Evolutionary conservation across 2,797 vertebrate genomes (phyloP), one percentile per base, ranked within the genome.

Genomic region (Scolopax bukidnonensis): DNA sequence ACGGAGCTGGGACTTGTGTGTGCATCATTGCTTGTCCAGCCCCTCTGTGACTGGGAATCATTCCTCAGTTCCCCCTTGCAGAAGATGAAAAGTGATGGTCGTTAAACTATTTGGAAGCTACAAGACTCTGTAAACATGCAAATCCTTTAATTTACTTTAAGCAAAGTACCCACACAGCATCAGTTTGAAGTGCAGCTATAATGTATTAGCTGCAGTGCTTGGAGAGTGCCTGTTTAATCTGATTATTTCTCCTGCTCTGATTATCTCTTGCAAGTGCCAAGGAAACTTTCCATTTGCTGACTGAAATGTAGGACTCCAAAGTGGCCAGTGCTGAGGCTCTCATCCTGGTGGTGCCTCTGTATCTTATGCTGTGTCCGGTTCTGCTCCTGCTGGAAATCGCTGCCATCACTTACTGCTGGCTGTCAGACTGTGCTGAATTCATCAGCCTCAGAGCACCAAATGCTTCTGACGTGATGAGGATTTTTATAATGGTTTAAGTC

Each of bases 401-500:
- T 78, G 41, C 73, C 19, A 17, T 71, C 18, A 25, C 38, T 77
- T 23, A 86, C 74, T 32, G 57, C 61, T 91, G 61, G 27, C 51
- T 92, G 43, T 67, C 61, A 67, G 61, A 30, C 23, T 23, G 15
- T 56, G 67, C 51, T 59, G 54, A 75, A 41, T 54, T 16, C 61
- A 71, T 78, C 43, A 78, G 54, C 77, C 36, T 84, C 21, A 17
- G 84, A 45, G 48, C 56, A 59, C 30, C 27, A 74, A 86, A 61
- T 38, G 32, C 51, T 86, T 89, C 67, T 91, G 87, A 78, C 0
- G 1, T 33, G 36, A 87, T 38, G 67, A 25, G 92, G 12, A 53
- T 68, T 68, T 93, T 90, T 68, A 64, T 57, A 67, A 60, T 84
- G 45, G 21, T 30, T 89, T 43, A 84, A 51, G 14, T 81, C 48